phyloP scores from a whole-genome alignment of 2,888 invertebrate species.

The Pterobdella sp. region DNA sequence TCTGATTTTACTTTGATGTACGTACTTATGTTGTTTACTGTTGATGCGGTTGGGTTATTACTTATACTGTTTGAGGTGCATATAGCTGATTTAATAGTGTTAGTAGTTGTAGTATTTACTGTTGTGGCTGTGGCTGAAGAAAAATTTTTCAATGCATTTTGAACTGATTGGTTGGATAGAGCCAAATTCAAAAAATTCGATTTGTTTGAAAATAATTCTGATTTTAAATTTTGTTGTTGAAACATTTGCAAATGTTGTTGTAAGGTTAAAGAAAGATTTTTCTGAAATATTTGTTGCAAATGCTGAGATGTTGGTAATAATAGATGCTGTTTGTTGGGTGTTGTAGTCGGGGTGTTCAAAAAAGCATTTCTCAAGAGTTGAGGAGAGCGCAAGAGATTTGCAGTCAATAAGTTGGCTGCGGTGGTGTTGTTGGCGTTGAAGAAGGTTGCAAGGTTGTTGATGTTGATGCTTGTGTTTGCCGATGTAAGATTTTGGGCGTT shows the following conservation, averaged over 20 bases:
- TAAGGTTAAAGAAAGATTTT: neutral
- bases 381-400: neutral
- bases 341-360: neutral
- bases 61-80: neutral
- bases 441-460: neutral
- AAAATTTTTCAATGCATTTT: neutral
- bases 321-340: neutral
- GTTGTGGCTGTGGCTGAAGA: neutral
- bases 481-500: neutral
- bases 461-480: neutral
- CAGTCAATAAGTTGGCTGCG: neutral
- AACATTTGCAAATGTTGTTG: constrained; percentile 8
- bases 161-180: neutral
- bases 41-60: neutral
- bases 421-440: neutral
- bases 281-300: neutral
- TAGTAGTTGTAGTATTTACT: neutral
- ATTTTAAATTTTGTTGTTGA: neutral
- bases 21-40: no score
- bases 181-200: neutral
- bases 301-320: constrained; percentile 4
- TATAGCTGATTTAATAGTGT: neutral
- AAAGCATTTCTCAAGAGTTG: neutral
- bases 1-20: neutral
- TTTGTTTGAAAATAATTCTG: neutral